Evolutionary conservation across 2,888 invertebrate species (phyloP).

Genomic region (Ornithoptera alexandrae): DNA sequence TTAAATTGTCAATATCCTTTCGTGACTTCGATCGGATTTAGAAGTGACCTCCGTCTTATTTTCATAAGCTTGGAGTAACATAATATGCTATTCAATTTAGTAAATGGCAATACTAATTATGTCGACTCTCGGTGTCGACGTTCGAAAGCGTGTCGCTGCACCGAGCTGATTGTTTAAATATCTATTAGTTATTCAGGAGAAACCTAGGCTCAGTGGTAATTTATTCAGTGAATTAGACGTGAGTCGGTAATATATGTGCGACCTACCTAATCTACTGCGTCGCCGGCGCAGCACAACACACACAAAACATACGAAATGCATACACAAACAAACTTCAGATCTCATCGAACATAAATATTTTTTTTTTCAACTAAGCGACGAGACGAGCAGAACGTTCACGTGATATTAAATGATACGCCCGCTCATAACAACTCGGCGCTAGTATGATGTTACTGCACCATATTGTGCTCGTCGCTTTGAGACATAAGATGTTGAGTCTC

Average conservation of each 20-base stretch:
- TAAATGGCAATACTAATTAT: slow-evolving; percentile 33
- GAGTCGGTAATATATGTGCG: slow-evolving; percentile 69
- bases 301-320: slow-evolving; percentile 56
- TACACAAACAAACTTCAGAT: slow-evolving; percentile 50
- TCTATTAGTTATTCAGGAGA: slow-evolving; percentile 71
- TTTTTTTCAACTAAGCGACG: too few relatives aligned
- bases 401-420: too few relatives aligned
- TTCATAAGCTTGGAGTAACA: slow-evolving; percentile 23
- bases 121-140: slow-evolving; percentile 36
- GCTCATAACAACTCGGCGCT: too few relatives aligned
- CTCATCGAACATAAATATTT: slow-evolving; percentile 27
- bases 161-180: slow-evolving; percentile 65
- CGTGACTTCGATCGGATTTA: slow-evolving; percentile 24
- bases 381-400: too few relatives aligned
- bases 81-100: slow-evolving; percentile 30
- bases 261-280: slow-evolving; percentile 52
- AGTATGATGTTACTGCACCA: too few relatives aligned
- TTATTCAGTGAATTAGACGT: slow-evolving; percentile 70
- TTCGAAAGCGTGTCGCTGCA: slow-evolving; percentile 57
- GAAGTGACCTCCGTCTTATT: slow-evolving; percentile 26
- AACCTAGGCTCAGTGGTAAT: slow-evolving; percentile 68
- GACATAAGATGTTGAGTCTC: too few relatives aligned
- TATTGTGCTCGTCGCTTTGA: too few relatives aligned
- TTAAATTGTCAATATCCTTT: slow-evolving; percentile 24
- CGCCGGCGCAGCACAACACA: slow-evolving; percentile 36